Conservation (phyloP, 2,888 invertebrate species). For the Lasioglossum lativentre region DNA sequence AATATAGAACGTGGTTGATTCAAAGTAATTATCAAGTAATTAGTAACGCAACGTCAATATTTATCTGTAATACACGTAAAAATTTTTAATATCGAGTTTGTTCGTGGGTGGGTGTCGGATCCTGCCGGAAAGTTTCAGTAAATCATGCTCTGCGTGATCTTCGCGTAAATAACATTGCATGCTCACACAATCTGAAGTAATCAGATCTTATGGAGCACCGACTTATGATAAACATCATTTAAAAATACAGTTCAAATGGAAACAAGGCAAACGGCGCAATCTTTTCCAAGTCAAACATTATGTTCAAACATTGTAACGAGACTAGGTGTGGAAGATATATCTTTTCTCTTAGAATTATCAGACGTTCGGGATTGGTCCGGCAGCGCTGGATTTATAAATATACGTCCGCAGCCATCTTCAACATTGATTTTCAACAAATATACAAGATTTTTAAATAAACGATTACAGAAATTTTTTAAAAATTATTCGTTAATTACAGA, state of each 20-base stretch:
- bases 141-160: background rate
- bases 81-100: constrained; percentile 6
- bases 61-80: background rate
- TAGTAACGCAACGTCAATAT: background rate
- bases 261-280: background rate
- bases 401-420: background rate
- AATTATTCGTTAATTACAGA: background rate
- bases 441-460: background rate
- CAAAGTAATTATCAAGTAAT: background rate
- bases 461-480: background rate
- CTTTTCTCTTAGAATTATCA: background rate
- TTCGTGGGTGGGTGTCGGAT: constrained; percentile 11
- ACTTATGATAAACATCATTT: background rate
- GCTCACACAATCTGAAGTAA: constrained; percentile 20
- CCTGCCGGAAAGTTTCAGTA: constrained; percentile 29
- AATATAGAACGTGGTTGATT: background rate
- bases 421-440: background rate
- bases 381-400: background rate
- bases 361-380: background rate
- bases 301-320: background rate
- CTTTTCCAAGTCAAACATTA: background rate
- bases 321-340: background rate
- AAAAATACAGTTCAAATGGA: background rate
- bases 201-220: background rate
- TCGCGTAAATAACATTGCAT: constrained; percentile 41